phyloP scores from a whole-genome alignment of 2,888 invertebrate species.

The Ophion ventricosus region DNA sequence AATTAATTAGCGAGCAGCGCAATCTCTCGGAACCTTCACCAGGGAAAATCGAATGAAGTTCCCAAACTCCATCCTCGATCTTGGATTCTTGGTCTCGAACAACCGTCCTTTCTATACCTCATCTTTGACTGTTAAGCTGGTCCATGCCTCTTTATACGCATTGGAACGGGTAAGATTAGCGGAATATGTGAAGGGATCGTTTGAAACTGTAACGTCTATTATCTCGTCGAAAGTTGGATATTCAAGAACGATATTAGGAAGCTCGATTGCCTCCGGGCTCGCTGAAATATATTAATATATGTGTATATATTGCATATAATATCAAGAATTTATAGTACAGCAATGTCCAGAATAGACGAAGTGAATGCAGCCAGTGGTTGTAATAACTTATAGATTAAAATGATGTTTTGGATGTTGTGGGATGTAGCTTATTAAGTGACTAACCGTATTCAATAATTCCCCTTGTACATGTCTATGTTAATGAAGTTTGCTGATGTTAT shows the following conservation, averaged over 20 bases:
- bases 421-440: no score
- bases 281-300: background rate
- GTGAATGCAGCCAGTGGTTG: no score
- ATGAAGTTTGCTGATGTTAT: no score
- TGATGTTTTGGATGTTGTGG: no score
- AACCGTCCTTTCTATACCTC: slow-evolving; percentile 32
- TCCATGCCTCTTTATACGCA: slow-evolving; percentile 4
- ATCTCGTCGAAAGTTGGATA: background rate
- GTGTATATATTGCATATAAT: background rate
- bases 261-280: background rate
- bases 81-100: slow-evolving; percentile 26
- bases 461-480: no score
- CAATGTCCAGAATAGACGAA: no score
- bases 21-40: slow-evolving; percentile 63
- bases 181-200: background rate
- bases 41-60: slow-evolving; percentile 65
- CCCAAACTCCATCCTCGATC: slow-evolving; percentile 51
- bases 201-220: background rate
- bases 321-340: no score
- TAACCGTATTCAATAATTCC: no score
- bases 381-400: no score
- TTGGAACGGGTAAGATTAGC: background rate
- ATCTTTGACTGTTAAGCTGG: slow-evolving; percentile 39
- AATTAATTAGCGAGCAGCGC: slow-evolving; percentile 75
- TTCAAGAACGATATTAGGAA: background rate